Evolutionary conservation across 2,113 vertebrate genomes (phyloP), one percentile per base, ranked within the genome.

Genomic region (Cottus gobio): DNA sequence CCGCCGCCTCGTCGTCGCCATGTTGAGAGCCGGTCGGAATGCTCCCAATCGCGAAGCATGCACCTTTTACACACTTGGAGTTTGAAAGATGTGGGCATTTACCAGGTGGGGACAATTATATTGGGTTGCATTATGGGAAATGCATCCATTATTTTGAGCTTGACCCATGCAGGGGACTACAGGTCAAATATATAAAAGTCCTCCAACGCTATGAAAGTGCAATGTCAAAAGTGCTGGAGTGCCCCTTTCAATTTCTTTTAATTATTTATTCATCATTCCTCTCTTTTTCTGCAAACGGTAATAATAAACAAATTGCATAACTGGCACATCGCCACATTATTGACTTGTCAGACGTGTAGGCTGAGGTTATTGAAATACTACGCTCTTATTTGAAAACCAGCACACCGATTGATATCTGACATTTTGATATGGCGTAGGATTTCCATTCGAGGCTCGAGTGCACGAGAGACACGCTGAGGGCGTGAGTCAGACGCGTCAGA

Each of bases 331-430:
- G 79, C 79, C 52, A 71, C 48, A 46, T 77, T 61, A 82, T 60
- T 61, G 74, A 79, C 77, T 78, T 76, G 66, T 85, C 72, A 82
- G 48, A 73, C 70, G 74, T 0, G 54, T 71, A n/a, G 72, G 79
- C 73, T 24, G 69, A 68, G 74, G 56, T 58, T 77, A 50, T 63
- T 70, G 44, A 83, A 77, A 66, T 62, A 61, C 65, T 50, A n/a
- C 67, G 39, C 63, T 85, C 58, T 69, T 52, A 66, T 85, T 71
- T 60, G 64, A 54, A 85, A 83, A 83, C 71, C 78, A 82, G 42
- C 46, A 11, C 68, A 12, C 46, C 85, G 89, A 89, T 83, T 84
- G 85, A 89, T 76, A 81, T 71, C 71, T 89, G 89, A 84, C 85
- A 87, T 87, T 89, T 85, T 70, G 71, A 84, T 85, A 77, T 22